A percentile compares a stretch with the other conserved stretches of the same genome.
phyloP scores from a whole-genome alignment of 2,888 invertebrate genomes.

The Mayetiola destructor region DNA sequence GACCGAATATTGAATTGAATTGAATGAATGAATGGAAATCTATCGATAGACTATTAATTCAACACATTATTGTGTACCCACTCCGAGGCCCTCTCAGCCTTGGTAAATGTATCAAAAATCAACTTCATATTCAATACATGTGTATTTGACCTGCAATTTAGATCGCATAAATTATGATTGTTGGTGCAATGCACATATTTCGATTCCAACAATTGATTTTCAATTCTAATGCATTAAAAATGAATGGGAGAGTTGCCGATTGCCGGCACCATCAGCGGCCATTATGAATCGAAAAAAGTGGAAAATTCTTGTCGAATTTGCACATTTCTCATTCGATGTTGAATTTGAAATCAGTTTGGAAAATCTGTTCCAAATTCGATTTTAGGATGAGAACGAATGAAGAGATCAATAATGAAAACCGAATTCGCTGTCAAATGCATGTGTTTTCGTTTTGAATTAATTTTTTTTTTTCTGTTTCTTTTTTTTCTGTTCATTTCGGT shows the following conservation, averaged over 20 bases:
- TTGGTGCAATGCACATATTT: background rate
- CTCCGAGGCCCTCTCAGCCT: too few relatives aligned
- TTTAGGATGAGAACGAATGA: too few relatives aligned
- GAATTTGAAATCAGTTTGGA: background rate
- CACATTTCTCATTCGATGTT: background rate
- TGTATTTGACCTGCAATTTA: background rate
- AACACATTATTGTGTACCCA: too few relatives aligned
- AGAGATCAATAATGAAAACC: background rate
- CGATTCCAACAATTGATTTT: background rate
- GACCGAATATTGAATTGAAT: background rate
- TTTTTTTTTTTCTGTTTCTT: background rate
- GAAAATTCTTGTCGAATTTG: background rate
- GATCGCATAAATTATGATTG: constrained; percentile 1
- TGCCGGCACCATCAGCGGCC: too few relatives aligned
- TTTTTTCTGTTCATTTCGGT: background rate
- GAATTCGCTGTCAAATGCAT: background rate
- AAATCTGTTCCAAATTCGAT: background rate
- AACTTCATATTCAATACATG: background rate
- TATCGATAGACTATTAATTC: too few relatives aligned
- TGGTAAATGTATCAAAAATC: constrained; percentile 4
- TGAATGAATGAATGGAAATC: too few relatives aligned
- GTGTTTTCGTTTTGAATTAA: background rate
- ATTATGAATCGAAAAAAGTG: background rate
- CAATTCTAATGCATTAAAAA: background rate
- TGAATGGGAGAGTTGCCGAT: background rate